A percentile compares a stretch with the other conserved stretches of the same genome.
Conservation (phyloP, 2,113 vertebrate genomes). For the Perca fluviatilis region DNA sequence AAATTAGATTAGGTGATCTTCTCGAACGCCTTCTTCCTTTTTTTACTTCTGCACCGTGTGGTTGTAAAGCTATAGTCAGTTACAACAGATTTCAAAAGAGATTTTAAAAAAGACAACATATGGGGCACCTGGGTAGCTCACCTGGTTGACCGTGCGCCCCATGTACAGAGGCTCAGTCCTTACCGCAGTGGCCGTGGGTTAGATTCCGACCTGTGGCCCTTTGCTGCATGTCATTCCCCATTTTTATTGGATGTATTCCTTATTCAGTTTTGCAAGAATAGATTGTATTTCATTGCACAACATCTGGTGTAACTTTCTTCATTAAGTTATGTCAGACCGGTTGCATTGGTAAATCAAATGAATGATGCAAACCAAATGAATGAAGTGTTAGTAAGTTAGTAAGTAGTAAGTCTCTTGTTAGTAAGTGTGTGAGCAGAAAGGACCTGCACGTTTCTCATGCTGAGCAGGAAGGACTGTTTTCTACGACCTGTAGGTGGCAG, state of each 20-base stretch:
- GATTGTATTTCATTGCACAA: too few species aligned
- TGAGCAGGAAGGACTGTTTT: not conserved
- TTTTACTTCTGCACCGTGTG: constrained; percentile 42
- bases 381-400: too few species aligned
- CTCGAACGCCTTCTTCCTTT: constrained; percentile 39
- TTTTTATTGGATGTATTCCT: not conserved
- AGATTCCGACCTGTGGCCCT: too few species aligned
- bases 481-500: constrained; percentile 76
- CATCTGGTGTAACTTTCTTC: not conserved
- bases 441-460: not conserved
- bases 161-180: too few species aligned
- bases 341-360: not conserved
- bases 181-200: too few species aligned
- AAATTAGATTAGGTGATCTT: constrained; percentile 74
- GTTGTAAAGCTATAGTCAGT: constrained; percentile 35
- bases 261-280: not conserved
- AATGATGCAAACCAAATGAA: not conserved
- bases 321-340: not conserved
- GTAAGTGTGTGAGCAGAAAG: not conserved
- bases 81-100: not conserved
- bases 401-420: too few species aligned
- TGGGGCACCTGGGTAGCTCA: too few species aligned
- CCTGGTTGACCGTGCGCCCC: too few species aligned
- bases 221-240: too few species aligned
- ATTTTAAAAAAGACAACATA: constrained; percentile 12